phyloP scores from a whole-genome alignment of 2,888 invertebrate genomes.

The Reticulitermes lucifugus region DNA sequence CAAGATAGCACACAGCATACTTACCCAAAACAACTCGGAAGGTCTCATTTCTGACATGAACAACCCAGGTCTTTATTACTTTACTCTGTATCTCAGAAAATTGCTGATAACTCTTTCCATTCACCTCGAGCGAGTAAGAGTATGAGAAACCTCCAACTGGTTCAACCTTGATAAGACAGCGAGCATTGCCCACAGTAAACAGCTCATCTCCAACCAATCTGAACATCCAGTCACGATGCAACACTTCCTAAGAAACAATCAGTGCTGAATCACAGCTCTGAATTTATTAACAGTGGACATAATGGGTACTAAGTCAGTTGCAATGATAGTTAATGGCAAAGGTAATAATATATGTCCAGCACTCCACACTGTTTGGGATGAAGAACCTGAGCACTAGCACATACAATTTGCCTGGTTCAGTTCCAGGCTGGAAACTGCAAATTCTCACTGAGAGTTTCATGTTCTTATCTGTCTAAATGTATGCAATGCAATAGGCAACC shows the following conservation, averaged over 20 bases:
- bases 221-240: conserved; percentile 91
- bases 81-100: conserved; percentile 85
- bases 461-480: too few species aligned
- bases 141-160: conserved; percentile 80
- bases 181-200: conserved; percentile 73
- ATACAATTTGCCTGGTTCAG: too few species aligned
- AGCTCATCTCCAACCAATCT: conserved; percentile 88
- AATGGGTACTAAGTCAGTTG: too few species aligned
- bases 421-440: too few species aligned
- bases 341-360: too few species aligned
- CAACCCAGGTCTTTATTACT: conserved; percentile 80
- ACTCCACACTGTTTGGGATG: too few species aligned
- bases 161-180: conserved; percentile 69
- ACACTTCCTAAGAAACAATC: conserved; percentile 21
- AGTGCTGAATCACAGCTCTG: too few species aligned
- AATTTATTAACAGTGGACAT: too few species aligned
- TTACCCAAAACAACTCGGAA: conserved; percentile 80
- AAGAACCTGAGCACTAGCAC: too few species aligned
- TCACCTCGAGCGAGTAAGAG: conserved; percentile 83
- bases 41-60: conserved; percentile 66
- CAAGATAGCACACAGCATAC: background rate
- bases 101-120: conserved; percentile 83
- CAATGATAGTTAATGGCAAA: too few species aligned
- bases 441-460: too few species aligned
- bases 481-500: too few species aligned